Percentiles rank a stretch among this genome's conserved stretches.
phyloP scores from a whole-genome alignment of 1,140 invertebrate species.

The Pogonomyrmex californicus region DNA sequence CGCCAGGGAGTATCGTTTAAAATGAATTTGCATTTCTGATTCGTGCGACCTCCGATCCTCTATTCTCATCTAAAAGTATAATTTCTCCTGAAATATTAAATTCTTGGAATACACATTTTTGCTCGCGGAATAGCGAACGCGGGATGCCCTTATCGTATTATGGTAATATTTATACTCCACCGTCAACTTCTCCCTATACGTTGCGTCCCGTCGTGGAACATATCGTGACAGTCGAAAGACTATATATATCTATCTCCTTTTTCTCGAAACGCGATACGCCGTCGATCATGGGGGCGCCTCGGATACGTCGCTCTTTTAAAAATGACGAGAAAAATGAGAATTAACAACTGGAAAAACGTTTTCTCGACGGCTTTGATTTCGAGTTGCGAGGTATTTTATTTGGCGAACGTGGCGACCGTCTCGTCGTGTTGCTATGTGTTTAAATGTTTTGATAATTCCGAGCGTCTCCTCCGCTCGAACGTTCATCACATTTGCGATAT shows the following conservation, averaged over 20 bases:
- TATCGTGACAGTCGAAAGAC: background rate
- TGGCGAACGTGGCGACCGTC: background rate
- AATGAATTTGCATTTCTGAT: conserved; percentile 78
- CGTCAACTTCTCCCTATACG: conserved; percentile 36
- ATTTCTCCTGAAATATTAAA: conserved; percentile 76
- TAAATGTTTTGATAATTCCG: conserved; percentile 38
- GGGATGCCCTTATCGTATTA: conserved; percentile 65
- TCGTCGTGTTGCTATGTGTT: conserved; percentile 28
- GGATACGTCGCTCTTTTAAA: background rate
- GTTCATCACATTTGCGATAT: conserved; percentile 45
- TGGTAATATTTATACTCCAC: conserved; percentile 61
- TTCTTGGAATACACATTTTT: conserved; percentile 76
- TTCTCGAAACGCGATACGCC: background rate
- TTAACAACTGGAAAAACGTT: conserved; percentile 11
- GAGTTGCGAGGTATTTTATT: conserved; percentile 20
- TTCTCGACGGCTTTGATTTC: conserved; percentile 20
- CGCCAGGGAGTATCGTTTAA: conserved; percentile 73
- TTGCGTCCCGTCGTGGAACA: conserved; percentile 1
- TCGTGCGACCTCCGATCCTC: conserved; percentile 69
- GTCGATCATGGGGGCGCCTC: background rate
- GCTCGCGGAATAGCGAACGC: conserved; percentile 55
- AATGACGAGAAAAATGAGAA: background rate
- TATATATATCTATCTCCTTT: background rate
- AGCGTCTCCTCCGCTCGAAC: background rate
- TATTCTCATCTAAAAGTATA: conserved; percentile 77